phyloP scores from a whole-genome alignment of 2,888 invertebrate species.

The Cryptocheilus praepositus region DNA sequence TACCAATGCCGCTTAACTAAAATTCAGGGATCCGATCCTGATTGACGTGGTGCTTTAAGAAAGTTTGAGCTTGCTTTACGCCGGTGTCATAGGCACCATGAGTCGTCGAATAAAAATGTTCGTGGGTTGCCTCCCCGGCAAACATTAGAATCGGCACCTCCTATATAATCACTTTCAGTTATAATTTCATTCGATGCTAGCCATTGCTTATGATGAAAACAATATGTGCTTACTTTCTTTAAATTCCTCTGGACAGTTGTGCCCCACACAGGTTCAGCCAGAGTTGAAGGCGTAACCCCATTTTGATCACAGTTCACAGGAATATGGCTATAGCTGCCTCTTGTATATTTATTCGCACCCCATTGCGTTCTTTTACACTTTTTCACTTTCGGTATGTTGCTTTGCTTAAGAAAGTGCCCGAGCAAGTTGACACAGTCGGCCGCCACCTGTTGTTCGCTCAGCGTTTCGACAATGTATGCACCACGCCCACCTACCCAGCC shows the following conservation, averaged over 20 bases:
- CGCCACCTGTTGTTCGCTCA: conserved; percentile 76
- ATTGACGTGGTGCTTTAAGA: conserved; percentile 64
- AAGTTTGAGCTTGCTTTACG: conserved; percentile 75
- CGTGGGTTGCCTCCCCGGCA: conserved; percentile 81
- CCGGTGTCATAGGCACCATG: conserved; percentile 82
- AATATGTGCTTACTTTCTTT: conserved; percentile 56
- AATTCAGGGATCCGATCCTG: not conserved
- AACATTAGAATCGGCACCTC: conserved; percentile 77
- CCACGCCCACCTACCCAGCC: conserved; percentile 82
- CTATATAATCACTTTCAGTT: conserved; percentile 51
- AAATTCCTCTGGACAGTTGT: conserved; percentile 44
- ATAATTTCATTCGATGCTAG: too few species aligned
- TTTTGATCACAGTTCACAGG: conserved; percentile 76
- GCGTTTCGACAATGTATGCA: conserved; percentile 77
- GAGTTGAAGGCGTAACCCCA: conserved; percentile 69
- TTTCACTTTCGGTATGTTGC: conserved; percentile 75
- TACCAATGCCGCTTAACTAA: too few species aligned
- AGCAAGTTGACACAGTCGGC: conserved; percentile 77
- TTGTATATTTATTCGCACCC: conserved; percentile 77
- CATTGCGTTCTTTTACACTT: conserved; percentile 77
- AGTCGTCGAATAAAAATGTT: conserved; percentile 80
- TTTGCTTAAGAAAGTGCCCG: conserved; percentile 74
- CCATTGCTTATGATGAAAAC: too few species aligned
- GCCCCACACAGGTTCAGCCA: conserved; percentile 75
- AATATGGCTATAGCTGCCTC: conserved; percentile 80